Evolutionary conservation across 64 coral and sea anemone species (phyloP), one percentile per base, ranked within the genome.

Genomic region (Exaiptasia diaphana): DNA sequence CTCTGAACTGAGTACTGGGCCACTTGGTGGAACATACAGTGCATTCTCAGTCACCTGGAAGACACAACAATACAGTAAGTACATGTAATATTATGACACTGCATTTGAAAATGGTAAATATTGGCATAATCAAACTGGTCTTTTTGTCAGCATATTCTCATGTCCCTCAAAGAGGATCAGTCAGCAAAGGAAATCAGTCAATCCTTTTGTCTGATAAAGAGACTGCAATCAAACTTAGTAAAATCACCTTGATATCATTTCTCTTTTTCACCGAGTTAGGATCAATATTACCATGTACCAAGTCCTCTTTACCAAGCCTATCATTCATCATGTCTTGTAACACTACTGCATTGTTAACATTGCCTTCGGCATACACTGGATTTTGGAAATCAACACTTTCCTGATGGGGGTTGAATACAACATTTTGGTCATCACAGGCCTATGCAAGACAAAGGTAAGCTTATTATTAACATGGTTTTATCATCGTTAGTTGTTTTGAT

Each of bases 171-270:
- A 15, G 15, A 46, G 15, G 15, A 21, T 3, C 7, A 55, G 6
- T 5, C 52, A 55, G n/a, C n/a, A n/a, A n/a, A n/a, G n/a, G n/a
- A n/a, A n/a, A n/a, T n/a, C n/a, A n/a, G n/a, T n/a, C n/a, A n/a
- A n/a, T n/a, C n/a, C n/a, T n/a, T n/a, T n/a, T n/a, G n/a, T n/a
- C n/a, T n/a, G n/a, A n/a, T n/a, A n/a, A n/a, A n/a, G n/a, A n/a
- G n/a, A n/a, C n/a, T n/a, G n/a, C n/a, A n/a, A n/a, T n/a, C n/a
- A 21, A 55, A 55, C 52, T 55, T 22, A 1, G 0, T 1, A 20
- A 31, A 4, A 42, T 76, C 1, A 87, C 84, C 84, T 78, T 77
- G 41, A 87, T 69, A 24, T 87, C 84, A 38, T 78, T 87, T 22
- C 74, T 30, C 55, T 78, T 87, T 3, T 17, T n/a, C 23, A 69